phyloP scores from a whole-genome alignment of 1,140 invertebrate species.

The Trichogramma pretiosum region DNA sequence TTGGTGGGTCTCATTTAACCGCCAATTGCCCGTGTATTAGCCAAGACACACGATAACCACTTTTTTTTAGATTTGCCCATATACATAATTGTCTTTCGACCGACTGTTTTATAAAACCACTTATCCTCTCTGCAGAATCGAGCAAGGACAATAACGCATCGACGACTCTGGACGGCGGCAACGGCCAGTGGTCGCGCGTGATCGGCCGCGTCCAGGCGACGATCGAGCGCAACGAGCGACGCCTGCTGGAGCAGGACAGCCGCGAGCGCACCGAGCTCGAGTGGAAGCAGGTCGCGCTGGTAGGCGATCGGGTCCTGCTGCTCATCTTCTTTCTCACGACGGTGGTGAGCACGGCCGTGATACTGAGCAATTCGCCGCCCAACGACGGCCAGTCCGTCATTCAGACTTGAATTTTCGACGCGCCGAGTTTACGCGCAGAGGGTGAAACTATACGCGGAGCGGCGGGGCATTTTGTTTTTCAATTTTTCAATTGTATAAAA shows the following conservation, averaged over 20 bases:
- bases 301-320: slow-evolving; percentile 58
- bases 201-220: slow-evolving; percentile 60
- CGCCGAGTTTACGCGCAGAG: too few relatives aligned
- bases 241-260: slow-evolving; percentile 58
- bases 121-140: slow-evolving; percentile 23
- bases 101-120: too few relatives aligned
- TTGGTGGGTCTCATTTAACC: too few relatives aligned
- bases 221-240: slow-evolving; percentile 62
- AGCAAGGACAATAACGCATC: slow-evolving; percentile 39
- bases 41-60: too few relatives aligned
- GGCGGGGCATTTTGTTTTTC: too few relatives aligned
- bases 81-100: too few relatives aligned
- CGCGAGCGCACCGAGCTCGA: slow-evolving; percentile 59
- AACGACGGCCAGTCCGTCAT: slow-evolving; percentile 1
- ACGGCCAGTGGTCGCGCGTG: slow-evolving; percentile 54
- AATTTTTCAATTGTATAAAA: too few relatives aligned
- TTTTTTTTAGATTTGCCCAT: too few relatives aligned
- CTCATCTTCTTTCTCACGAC: slow-evolving; percentile 60
- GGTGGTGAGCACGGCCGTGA: slow-evolving; percentile 53
- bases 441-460: too few relatives aligned
- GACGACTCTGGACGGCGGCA: too few relatives aligned
- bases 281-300: slow-evolving; percentile 73
- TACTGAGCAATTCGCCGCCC: slow-evolving; percentile 51
- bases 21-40: too few relatives aligned
- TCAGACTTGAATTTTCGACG: not conserved